Conservation (phyloP, 1,140 invertebrate genomes). For the Bombus sibiricus region DNA sequence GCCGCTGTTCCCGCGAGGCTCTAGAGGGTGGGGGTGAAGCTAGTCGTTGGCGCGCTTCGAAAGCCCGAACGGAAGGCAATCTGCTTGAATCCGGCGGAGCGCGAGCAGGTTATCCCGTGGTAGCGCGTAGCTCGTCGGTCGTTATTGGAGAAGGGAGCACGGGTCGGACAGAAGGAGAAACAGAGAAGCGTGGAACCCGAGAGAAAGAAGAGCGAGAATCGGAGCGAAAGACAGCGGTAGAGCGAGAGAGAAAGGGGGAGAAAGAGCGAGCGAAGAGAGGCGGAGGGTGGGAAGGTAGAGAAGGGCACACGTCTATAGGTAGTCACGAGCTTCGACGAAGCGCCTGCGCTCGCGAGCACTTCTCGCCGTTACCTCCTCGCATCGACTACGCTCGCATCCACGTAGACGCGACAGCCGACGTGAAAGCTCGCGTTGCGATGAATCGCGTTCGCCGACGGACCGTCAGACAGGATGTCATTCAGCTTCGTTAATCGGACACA, state of each 20-base stretch:
- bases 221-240: conserved; percentile 25
- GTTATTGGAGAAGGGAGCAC: conserved; percentile 56
- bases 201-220: conserved; percentile 41
- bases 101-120: conserved; percentile 75
- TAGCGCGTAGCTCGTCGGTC: conserved; percentile 39
- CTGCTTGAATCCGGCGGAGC: conserved; percentile 81
- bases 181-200: conserved; percentile 28
- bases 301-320: conserved; percentile 49
- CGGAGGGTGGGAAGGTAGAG: conserved; percentile 28
- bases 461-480: conserved; percentile 47
- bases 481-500: conserved; percentile 42
- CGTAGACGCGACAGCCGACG: conserved; percentile 54
- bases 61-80: conserved; percentile 81
- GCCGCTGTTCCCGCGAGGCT: conserved; percentile 22
- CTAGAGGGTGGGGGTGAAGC: conserved; percentile 75
- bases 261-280: neutral
- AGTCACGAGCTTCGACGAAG: conserved; percentile 63
- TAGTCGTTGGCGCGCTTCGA: conserved; percentile 80
- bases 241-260: neutral
- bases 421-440: conserved; percentile 66
- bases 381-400: conserved; percentile 58
- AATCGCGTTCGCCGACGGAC: conserved; percentile 50
- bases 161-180: conserved; percentile 33
- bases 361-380: conserved; percentile 51
- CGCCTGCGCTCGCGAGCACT: conserved; percentile 64